Evolutionary conservation across 2,888 invertebrate genomes (phyloP), one percentile per base, ranked within the genome.

Genomic region (Anarsia innoxiella): DNA sequence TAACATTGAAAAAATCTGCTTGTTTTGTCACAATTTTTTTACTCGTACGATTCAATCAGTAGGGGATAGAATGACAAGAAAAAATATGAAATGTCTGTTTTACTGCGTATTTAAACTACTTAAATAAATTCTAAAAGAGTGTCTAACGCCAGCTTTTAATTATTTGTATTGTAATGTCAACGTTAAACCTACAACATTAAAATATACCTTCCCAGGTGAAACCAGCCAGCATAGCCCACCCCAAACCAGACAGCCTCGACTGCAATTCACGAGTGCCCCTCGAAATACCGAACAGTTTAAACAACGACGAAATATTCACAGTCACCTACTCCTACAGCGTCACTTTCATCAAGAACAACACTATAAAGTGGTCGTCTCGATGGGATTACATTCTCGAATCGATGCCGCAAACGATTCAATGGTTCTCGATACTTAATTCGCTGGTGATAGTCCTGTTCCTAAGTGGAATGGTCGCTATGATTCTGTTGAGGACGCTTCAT

Each of bases 391-490:
- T 99, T 46, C 84, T 99, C 41, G 97, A 98, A 77, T 97, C 98
- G 0, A 96, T 97, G 94, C 97, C 97, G 0, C 97, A 98, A 69
- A 95, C 98, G 1, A 98, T 99, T 56, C 98, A 99, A 71, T 99
- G 98, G 99, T 98, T 99, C 74, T 97, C 97, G 48, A 99, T 99
- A 61, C 87, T 99, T 44, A 99, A 99, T 77, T 98, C 98, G 0
- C 86, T 99, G 55, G 97, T 99, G 39, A 99, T 99, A 59, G 97
- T 97, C 1, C 82, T 97, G 19, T 99, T 99, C 80, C 85, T 99
- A 12, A 96, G 97, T 50, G 99, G 99, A 50, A 99, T 99, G 99
- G 97, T 99, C 10, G 99, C 98, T 15, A 99, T 99, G 99, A 99
- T 99, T 60, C 88, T 99, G 77, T 79, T 99, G 50, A 88, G 99